Evolutionary conservation across 2,797 vertebrate genomes (phyloP), one percentile per base, ranked within the genome.

Genomic region (Myotis vivesi): DNA sequence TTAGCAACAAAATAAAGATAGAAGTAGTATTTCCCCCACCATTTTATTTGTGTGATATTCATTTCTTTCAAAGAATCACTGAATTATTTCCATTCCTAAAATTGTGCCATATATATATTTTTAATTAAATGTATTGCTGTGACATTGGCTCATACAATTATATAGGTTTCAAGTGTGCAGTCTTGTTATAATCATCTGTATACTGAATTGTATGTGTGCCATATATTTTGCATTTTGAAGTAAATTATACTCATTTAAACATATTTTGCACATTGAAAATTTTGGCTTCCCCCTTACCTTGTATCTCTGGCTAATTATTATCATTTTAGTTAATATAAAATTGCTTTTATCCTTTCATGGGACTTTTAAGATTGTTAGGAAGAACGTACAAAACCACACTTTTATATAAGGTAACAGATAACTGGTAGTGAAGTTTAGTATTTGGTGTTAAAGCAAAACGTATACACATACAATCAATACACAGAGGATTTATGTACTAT

Each of bases 381-480:
- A 68, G 41, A 94, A 96, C 75, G 7, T 84, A 68, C 6, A 95
- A 23, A 66, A 33, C 20, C 49, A 36, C 80, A 79, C 89, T 93
- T 79, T 87, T 85, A 38, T 64, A 51, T 38, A 33, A 6, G 22
- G 17, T 57, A 64, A 64, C 23, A 88, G 23, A 49, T 57, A 77
- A 49, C 71, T 87, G 22, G 13, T 88, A 88, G 46, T 64, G 28
- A 86, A 82, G 16, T 66, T 91, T 46, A 80, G 5, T 83, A 44
- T 93, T 86, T 64, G 46, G 5, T 59, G 3, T 86, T 94, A 83
- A 93, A 86, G 36, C 33, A 91, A 96, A 91, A 44, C 6, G 51
- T 30, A 71, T 0, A 77, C n/a, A 51, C 16, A 53, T 33, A n/a
- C 6, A 77, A 6, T 89, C 41, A 66, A 81, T 92, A 49, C 36